These are phyloP conservation scores for Zoanthus gigantus DNA, from an alignment of 92 coral and sea anemone species.

Conservation along the genomic window DNA sequence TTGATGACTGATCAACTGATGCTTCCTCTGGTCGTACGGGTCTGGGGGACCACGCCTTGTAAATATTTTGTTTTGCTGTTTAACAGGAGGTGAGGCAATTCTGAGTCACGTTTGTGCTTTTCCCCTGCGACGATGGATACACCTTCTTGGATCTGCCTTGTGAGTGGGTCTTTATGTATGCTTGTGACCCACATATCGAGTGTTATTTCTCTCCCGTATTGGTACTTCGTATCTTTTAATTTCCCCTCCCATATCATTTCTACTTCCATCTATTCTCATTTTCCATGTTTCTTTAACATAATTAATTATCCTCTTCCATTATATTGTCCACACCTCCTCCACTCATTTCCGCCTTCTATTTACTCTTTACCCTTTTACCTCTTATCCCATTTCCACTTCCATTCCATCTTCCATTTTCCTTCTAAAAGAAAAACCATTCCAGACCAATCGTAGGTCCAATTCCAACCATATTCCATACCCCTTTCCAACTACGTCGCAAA, in stretches of 20 bases:
- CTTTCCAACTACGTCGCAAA: background rate
- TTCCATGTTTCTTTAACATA: too few species aligned
- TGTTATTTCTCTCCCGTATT: constrained; percentile 34
- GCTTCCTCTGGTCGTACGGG: constrained; percentile 35
- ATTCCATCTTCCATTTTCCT: background rate
- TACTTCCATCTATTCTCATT: too few species aligned
- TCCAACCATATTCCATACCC: background rate
- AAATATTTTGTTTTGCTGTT: constrained; percentile 32
- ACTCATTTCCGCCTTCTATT: too few species aligned
- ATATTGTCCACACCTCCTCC: too few species aligned
- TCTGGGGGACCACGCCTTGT: constrained; percentile 34
- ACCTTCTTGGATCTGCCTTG: constrained; percentile 44
- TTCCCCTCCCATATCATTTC: too few species aligned
- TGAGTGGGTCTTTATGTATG: constrained; percentile 39
- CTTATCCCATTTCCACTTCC: background rate
- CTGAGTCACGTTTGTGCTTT: constrained; percentile 40
- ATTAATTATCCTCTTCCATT: too few species aligned
- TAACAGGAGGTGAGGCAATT: constrained; percentile 37
- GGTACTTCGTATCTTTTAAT: too few species aligned
- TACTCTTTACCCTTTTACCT: background rate
- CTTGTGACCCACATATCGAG: constrained; percentile 38
- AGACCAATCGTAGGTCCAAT: too few species aligned
- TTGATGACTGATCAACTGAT: constrained; percentile 28
- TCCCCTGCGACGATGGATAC: constrained; percentile 29
- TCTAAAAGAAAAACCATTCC: too few species aligned